Evolutionary conservation across 2,113 vertebrate species (phyloP), one percentile per base, ranked within the genome.

Genomic region (Turdus rufiventris): DNA sequence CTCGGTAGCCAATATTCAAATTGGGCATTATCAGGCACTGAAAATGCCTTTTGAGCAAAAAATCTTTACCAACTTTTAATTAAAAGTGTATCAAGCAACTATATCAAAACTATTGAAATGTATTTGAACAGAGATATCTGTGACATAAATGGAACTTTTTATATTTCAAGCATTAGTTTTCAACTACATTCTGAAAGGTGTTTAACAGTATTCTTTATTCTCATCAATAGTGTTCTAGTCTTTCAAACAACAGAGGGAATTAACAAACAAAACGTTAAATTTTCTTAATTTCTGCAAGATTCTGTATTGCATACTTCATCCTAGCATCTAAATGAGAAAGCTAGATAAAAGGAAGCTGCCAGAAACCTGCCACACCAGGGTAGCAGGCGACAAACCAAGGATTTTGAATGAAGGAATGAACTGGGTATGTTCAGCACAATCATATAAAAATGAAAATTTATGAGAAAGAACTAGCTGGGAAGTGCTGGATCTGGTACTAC

Each of bases 371-470:
- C 57, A 38, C 24, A 8, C 20, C 14, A 51, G 13, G 18, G 11
- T 5, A 73, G 47, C 3, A 81, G 34, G 34, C 58, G 54, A 36
- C 17, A 85, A 67, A 71, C 25, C 10, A 74, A 28, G n/a, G 28
- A 31, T 19, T 66, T 20, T 33, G 24, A 75, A 42, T 18, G 29
- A 51, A 53, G 19, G 15, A 10, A 71, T 18, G 38, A 80, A 65
- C 5, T 12, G 4, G 3, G 8, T 20, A 10, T 0, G 0, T 18
- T 63, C 28, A 83, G 18, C 5, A 53, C 12, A 18, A 56, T 21
- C 17, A 50, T 3, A 57, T 10, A 47, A 73, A 89, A 85, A 74
- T 17, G 18, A 8, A 36, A 70, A 66, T 38, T 43, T 45, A 40
- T 5, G 11, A 76, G 18, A 68, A 83, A 74, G 28, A 88, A 45